These are phyloP conservation scores for Atherinomorus stipes DNA, from an alignment of 2,113 vertebrate genomes.

Conservation along the genomic window DNA sequence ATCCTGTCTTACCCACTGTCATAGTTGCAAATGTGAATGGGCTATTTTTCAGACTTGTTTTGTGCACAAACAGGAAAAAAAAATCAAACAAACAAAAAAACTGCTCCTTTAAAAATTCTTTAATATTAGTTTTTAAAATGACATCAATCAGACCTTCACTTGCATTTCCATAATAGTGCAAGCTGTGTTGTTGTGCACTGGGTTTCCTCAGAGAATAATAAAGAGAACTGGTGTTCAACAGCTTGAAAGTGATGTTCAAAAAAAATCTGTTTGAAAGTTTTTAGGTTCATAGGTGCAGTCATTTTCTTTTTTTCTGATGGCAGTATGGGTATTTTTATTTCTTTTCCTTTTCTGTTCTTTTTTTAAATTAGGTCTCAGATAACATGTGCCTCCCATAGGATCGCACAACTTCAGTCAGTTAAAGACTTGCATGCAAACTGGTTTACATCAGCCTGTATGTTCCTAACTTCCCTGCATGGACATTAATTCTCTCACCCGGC, in stretches of 20 bases:
- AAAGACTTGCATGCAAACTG: conserved; percentile 6
- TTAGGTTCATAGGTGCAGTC: conserved; percentile 3
- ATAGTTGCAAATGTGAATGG: conserved; percentile 6
- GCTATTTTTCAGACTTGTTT: conserved; percentile 3
- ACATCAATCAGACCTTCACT: conserved; percentile 13
- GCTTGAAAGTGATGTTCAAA: conserved; percentile 29
- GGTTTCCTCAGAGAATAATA: conserved; percentile 27
- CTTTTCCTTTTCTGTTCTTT: too few species aligned
- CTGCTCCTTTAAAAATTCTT: conserved; percentile 4
- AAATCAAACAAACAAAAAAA: too few species aligned
- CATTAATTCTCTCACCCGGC: neutral
- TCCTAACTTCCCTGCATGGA: conserved; percentile 12
- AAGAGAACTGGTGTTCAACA: conserved; percentile 8
- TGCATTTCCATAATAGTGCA: conserved; percentile 35
- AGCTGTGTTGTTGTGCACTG: conserved; percentile 27
- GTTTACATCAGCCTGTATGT: conserved; percentile 2
- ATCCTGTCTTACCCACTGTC: neutral
- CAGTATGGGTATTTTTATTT: neutral
- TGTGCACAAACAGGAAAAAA: conserved; percentile 13
- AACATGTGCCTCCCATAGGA: neutral
- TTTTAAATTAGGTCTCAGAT: neutral
- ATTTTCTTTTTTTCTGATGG: conserved; percentile 20
- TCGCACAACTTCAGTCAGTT: neutral
- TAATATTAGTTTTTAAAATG: conserved; percentile 14
- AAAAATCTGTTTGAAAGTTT: conserved; percentile 33